A percentile compares a stretch with the other conserved stretches of the same genome.
These are phyloP conservation scores for Muricea muricata DNA, from an alignment of 92 coral and sea anemone genomes.

Conservation along the genomic window DNA sequence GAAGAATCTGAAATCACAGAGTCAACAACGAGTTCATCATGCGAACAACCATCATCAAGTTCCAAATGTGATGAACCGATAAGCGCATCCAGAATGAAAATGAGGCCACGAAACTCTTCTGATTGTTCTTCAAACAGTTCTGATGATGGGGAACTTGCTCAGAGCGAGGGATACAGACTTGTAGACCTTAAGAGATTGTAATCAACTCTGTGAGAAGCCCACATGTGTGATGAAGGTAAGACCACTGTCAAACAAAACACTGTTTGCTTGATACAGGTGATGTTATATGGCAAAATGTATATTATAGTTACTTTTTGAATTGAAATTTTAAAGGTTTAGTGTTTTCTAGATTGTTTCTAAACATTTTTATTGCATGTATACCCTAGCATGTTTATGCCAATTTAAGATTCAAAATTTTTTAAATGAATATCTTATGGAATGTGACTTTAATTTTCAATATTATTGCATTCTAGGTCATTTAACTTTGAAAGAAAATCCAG, in stretches of 20 bases:
- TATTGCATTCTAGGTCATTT: constrained; percentile 36
- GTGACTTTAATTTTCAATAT: background rate
- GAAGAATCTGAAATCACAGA: background rate
- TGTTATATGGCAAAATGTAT: background rate
- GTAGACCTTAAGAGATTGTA: constrained; percentile 35
- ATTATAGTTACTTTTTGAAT: background rate
- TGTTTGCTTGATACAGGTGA: background rate
- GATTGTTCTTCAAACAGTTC: constrained; percentile 19
- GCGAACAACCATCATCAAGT: constrained; percentile 9
- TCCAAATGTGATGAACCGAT: constrained; percentile 35
- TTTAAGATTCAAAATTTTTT: background rate
- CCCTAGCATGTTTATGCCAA: background rate
- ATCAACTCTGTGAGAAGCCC: constrained; percentile 29
- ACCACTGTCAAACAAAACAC: background rate
- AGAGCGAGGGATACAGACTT: constrained; percentile 45
- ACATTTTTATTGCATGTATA: background rate
- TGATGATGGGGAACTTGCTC: constrained; percentile 35
- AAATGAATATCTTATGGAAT: background rate
- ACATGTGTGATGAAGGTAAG: constrained; percentile 1
- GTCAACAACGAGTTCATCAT: background rate
- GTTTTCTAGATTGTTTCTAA: background rate
- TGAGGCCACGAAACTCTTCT: constrained; percentile 38
- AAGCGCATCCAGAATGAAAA: constrained; percentile 40
- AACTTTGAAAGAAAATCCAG: constrained; percentile 35
- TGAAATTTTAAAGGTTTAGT: background rate